Percentiles rank a stretch among this genome's conserved stretches.
These are phyloP conservation scores for Microcebus tavaratra DNA, from an alignment of 2,113 vertebrate genomes.

Conservation along the genomic window DNA sequence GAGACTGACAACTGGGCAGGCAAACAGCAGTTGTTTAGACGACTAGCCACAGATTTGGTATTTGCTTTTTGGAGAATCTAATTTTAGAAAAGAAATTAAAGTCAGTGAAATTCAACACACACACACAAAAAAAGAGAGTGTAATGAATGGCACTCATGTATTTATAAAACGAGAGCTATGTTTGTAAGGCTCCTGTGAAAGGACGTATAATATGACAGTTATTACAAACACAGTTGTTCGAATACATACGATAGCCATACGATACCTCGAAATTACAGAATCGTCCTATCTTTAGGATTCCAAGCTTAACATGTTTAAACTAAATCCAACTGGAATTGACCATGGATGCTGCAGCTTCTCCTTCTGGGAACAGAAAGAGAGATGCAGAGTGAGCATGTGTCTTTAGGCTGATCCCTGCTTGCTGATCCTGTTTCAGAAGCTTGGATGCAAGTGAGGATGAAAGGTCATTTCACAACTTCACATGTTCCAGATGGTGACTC, in stretches of 20 bases:
- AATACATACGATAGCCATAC: neutral
- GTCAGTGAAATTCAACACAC: constrained; percentile 36
- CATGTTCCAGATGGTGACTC: constrained; percentile 74
- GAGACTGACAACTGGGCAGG: neutral
- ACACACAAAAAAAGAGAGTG: neutral
- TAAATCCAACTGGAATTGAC: constrained; percentile 8
- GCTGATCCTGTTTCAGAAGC: constrained; percentile 58
- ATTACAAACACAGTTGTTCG: neutral
- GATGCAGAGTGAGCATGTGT: neutral
- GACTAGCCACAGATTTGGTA: neutral
- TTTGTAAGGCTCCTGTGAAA: neutral
- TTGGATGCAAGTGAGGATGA: constrained; percentile 54
- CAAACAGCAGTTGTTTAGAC: neutral
- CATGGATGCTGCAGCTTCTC: neutral
- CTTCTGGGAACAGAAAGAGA: neutral
- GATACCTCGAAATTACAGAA: neutral
- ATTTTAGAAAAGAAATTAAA: constrained; percentile 42
- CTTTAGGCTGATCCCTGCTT: constrained; percentile 31
- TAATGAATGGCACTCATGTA: neutral
- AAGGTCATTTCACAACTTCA: constrained; percentile 78
- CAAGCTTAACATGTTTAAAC: neutral
- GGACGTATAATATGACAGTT: neutral
- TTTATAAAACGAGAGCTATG: neutral
- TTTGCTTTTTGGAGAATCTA: neutral
- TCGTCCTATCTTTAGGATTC: neutral